Conservation (phyloP, 1,140 invertebrate genomes). For the Drosophila baimaii region DNA sequence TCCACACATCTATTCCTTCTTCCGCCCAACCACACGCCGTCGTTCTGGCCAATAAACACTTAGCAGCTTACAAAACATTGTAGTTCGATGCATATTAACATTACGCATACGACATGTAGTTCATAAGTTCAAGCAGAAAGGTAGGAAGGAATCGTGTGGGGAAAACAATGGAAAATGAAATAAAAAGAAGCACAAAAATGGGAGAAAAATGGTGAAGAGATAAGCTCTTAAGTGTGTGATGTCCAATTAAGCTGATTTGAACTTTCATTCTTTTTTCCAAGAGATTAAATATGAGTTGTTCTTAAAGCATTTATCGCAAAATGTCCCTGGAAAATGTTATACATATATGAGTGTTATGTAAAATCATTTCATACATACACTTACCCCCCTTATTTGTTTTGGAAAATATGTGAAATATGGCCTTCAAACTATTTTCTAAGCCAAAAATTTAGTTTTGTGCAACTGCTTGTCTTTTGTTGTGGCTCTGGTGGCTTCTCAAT, state of each 20-base stretch:
- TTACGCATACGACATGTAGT: constrained; percentile 39
- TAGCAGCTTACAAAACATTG: constrained; percentile 20
- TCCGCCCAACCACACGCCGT: neutral
- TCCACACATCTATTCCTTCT: neutral
- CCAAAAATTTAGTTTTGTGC: neutral
- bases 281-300: constrained; percentile 5
- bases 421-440: constrained; percentile 8
- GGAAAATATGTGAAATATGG: constrained; percentile 17
- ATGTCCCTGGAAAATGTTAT: no score
- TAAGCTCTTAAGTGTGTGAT: constrained; percentile 5
- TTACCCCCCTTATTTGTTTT: neutral
- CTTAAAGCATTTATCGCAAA: no score
- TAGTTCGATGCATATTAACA: constrained; percentile 33
- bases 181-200: neutral
- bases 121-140: constrained; percentile 2
- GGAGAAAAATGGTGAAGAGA: neutral
- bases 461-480: constrained; percentile 5
- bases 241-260: constrained; percentile 18
- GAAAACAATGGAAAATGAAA: neutral
- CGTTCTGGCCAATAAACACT: constrained; percentile 9
- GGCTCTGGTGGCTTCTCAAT: neutral
- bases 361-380: no score
- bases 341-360: no score
- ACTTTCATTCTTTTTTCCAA: constrained; percentile 8
- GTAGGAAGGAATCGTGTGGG: neutral